phyloP scores from a whole-genome alignment of 2,888 invertebrate species.

The Dryadula phaetusa region DNA sequence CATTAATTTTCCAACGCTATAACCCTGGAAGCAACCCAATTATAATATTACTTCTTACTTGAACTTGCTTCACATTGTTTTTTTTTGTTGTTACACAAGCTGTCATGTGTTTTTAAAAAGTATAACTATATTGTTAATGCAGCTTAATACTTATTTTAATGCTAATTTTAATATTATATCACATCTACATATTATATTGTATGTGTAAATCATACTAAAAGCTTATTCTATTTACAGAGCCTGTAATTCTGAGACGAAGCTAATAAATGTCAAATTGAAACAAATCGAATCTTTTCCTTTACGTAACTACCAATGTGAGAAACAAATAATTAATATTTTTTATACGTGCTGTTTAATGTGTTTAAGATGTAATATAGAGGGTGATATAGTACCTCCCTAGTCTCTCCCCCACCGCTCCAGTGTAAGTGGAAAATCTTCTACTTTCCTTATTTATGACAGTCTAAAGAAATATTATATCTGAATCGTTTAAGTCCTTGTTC shows the following conservation, averaged over 20 bases:
- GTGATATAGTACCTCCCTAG: slow-evolving; percentile 50
- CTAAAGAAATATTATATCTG: slow-evolving; percentile 81
- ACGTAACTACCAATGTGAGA: not conserved
- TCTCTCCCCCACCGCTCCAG: slow-evolving; percentile 57
- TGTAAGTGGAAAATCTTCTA: slow-evolving; percentile 62
- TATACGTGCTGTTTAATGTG: not conserved
- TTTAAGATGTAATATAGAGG: slow-evolving; percentile 44
- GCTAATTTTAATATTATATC: slow-evolving; percentile 1
- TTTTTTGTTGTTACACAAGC: not conserved
- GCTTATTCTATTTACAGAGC: not conserved
- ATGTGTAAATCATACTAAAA: slow-evolving; percentile 6
- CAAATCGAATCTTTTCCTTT: not conserved
- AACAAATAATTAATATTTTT: not conserved
- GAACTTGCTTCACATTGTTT: not conserved
- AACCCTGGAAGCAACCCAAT: slow-evolving; percentile 70
- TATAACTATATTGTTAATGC: no score
- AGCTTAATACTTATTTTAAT: no score
- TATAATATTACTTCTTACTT: slow-evolving; percentile 69
- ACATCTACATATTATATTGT: slow-evolving; percentile 12
- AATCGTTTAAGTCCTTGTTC: slow-evolving; percentile 84
- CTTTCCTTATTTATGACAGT: slow-evolving; percentile 81
- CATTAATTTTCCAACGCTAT: slow-evolving; percentile 78
- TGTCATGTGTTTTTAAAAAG: not conserved
- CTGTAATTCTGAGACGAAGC: not conserved
- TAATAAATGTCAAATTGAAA: not conserved